phyloP scores from a whole-genome alignment of 2,113 vertebrate species.

The Chamaea fasciata region DNA sequence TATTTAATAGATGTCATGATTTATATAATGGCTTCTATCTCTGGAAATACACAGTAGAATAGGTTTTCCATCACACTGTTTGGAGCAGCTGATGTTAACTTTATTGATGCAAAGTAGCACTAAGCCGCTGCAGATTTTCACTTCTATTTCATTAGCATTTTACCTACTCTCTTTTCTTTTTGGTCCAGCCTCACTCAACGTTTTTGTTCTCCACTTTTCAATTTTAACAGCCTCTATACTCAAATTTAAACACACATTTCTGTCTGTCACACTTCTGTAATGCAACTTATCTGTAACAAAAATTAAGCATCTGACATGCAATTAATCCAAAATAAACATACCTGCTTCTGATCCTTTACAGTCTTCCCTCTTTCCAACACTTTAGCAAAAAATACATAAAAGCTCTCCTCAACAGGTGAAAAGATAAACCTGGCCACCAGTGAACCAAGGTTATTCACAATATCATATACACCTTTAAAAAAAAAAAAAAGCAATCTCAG shows the following conservation, averaged over 20 bases:
- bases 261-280: background rate
- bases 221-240: background rate
- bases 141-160: background rate
- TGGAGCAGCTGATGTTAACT: background rate
- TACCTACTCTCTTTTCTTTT: background rate
- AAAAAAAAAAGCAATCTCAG: background rate
- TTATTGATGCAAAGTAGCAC: background rate
- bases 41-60: background rate
- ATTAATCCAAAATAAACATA: slow-evolving; percentile 38
- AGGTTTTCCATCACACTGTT: background rate
- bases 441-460: slow-evolving; percentile 94
- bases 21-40: background rate
- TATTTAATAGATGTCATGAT: background rate
- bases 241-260: background rate
- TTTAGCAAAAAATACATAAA: slow-evolving; percentile 95
- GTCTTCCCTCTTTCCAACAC: slow-evolving; percentile 84
- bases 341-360: slow-evolving; percentile 84
- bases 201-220: background rate
- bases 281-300: background rate
- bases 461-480: slow-evolving; percentile 84
- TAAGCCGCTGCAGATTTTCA: background rate
- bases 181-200: background rate
- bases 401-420: slow-evolving; percentile 93
- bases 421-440: slow-evolving; percentile 95
- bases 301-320: background rate